Evolutionary conservation across 53 echinoderm and acorn worm species (phyloP), one percentile per base, ranked within the genome.

Genomic region (Antedon mediterranea): DNA sequence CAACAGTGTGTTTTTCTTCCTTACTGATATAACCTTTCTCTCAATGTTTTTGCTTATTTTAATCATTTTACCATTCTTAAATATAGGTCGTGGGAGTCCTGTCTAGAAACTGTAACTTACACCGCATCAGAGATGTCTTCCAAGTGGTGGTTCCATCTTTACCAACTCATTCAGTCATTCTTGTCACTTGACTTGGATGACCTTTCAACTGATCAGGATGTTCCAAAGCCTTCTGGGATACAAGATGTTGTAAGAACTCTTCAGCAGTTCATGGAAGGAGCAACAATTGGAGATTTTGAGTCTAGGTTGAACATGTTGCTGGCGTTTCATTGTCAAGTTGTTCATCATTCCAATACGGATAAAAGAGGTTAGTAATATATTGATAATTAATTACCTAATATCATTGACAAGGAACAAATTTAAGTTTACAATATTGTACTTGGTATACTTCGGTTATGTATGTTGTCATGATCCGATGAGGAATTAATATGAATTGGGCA

Each of bases 111-210:
- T 20, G 92, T 92, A 6, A 86, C 89, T n/a, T 90, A 83, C 86
- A 83, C 79, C 23, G 82, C 83, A 31, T 79, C 76, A 18, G 88
- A 87, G 77, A 76, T 84, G 72, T 76, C 88, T 77, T 76, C 76
- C 84, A 93, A 92, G 81, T 89, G 90, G 90, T 98, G 98, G 98
- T 98, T 91, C 71, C 81, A 98, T 31, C 44, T 98, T 43, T 98
- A 92, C 71, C 89, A 87, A 20, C 90, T 98, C 57, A 72, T 98
- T 72, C 87, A 92, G 71, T 80, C 80, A n/a, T 74, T 78, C 41
- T 78, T 87, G 27, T 33, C 33, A 34, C 75, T 41, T 73, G 11
- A 30, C 28, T 26, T 75, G 31, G 79, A 34, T 78, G 78, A 3
- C 41, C 28, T 78, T 73, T 83, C 73, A 43, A 33, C 32, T 29